phyloP scores from a whole-genome alignment of 2,888 invertebrate genomes.

The Lasioglossum vierecki region DNA sequence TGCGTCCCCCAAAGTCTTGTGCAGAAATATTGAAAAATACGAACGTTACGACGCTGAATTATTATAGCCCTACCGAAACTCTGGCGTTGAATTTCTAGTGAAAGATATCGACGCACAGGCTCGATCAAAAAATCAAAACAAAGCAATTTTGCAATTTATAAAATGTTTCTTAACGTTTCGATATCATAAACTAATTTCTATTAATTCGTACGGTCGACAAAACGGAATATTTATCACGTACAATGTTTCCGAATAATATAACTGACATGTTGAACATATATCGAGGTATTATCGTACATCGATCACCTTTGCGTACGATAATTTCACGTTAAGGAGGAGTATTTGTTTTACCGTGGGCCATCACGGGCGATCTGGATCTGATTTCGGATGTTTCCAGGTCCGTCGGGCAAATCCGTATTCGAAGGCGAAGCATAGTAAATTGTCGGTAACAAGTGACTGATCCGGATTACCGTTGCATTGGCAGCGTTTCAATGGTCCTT shows the following conservation, averaged over 20 bases:
- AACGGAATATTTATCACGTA: not conserved
- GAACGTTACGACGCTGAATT: not conserved
- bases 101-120: not conserved
- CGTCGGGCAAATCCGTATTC: conserved; percentile 26
- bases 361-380: not conserved
- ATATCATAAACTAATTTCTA: too few relatives aligned
- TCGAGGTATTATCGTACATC: not conserved
- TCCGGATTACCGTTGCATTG: conserved; percentile 66
- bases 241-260: not conserved
- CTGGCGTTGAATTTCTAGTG: not conserved
- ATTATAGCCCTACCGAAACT: not conserved
- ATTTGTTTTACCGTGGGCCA: not conserved
- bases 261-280: not conserved
- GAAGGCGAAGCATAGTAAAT: conserved; percentile 50
- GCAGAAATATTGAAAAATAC: not conserved
- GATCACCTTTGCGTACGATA: not conserved
- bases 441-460: conserved; percentile 54
- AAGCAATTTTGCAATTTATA: too few relatives aligned
- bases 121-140: too few relatives aligned
- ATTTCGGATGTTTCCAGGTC: conserved; percentile 13
- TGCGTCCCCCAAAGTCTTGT: not conserved
- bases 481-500: conserved; percentile 63
- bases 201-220: too few relatives aligned
- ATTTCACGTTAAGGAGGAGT: not conserved
- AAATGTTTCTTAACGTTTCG: too few relatives aligned